Evolutionary conservation across 2,113 vertebrate genomes (phyloP).

Genomic region (Thalassoma bifasciatum): DNA sequence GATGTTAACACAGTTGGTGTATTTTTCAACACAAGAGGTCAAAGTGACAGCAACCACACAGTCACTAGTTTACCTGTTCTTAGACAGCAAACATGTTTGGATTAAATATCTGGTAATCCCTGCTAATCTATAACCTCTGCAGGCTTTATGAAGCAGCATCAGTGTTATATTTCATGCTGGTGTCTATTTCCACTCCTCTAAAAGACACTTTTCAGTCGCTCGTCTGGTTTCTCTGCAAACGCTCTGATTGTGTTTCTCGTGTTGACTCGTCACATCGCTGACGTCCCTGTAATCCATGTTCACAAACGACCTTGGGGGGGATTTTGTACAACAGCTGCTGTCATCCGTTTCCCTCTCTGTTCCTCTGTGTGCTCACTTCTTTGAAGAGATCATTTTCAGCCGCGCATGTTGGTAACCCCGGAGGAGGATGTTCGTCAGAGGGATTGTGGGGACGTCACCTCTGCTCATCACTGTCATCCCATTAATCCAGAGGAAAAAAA

Average conservation of each 20-base stretch:
- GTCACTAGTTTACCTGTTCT: too few relatives aligned
- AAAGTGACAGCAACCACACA: too few relatives aligned
- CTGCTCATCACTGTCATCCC: slow-evolving; percentile 10
- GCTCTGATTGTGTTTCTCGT: not conserved
- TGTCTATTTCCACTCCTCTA: not conserved
- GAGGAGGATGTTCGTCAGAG: slow-evolving; percentile 8
- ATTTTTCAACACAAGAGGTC: too few relatives aligned
- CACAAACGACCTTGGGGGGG: slow-evolving; percentile 2
- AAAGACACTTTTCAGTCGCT: not conserved
- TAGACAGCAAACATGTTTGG: not conserved
- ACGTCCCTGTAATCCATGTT: not conserved
- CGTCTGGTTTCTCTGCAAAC: not conserved
- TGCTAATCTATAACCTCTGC: not conserved
- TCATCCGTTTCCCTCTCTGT: not conserved
- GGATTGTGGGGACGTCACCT: slow-evolving; percentile 11
- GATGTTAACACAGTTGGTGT: too few relatives aligned
- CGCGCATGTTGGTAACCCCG: not conserved
- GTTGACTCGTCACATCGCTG: not conserved
- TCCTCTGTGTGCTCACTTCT: not conserved
- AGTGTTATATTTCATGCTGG: not conserved
- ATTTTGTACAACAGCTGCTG: not conserved
- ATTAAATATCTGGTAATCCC: not conserved
- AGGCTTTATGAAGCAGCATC: too few relatives aligned
- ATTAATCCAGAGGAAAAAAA: slow-evolving; percentile 25
- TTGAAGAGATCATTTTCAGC: not conserved